Conservation (phyloP, 2,888 invertebrate genomes). For the Eulithis testata region DNA sequence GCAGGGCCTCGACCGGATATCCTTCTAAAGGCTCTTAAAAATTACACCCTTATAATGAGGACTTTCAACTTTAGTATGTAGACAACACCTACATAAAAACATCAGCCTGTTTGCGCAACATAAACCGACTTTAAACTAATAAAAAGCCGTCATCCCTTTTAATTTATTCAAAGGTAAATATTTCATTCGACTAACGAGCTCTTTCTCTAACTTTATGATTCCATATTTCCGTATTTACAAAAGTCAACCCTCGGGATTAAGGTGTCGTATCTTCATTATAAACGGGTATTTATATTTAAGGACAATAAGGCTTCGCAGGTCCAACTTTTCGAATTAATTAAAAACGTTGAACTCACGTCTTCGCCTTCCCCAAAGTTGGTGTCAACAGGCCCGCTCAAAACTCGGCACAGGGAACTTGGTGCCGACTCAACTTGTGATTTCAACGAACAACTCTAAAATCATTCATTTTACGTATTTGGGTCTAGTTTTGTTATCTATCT, state of each 20-base stretch:
- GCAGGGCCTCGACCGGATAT: slow-evolving; percentile 18
- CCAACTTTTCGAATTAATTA: slow-evolving; percentile 74
- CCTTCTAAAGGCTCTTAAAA: slow-evolving; percentile 21
- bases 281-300: slow-evolving; percentile 58
- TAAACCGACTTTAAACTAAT: slow-evolving; percentile 44
- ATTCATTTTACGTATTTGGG: not conserved
- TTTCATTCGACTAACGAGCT: slow-evolving; percentile 63
- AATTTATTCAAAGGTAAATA: slow-evolving; percentile 64
- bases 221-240: slow-evolving; percentile 70
- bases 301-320: slow-evolving; percentile 44
- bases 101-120: slow-evolving; percentile 34
- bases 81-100: slow-evolving; percentile 27
- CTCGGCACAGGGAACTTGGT: not conserved
- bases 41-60: slow-evolving; percentile 25
- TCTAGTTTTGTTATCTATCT: not conserved
- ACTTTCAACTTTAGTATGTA: slow-evolving; percentile 23
- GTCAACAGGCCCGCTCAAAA: slow-evolving; percentile 36
- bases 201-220: slow-evolving; percentile 68
- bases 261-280: slow-evolving; percentile 63
- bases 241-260: slow-evolving; percentile 48
- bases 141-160: slow-evolving; percentile 51
- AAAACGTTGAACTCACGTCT: slow-evolving; percentile 59
- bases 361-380: slow-evolving; percentile 40
- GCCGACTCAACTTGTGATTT: not conserved
- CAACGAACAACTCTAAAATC: not conserved